Percentiles rank a stretch among this genome's conserved stretches.
phyloP scores from a whole-genome alignment of 2,888 invertebrate genomes.

The Polyommatus iphigenia region DNA sequence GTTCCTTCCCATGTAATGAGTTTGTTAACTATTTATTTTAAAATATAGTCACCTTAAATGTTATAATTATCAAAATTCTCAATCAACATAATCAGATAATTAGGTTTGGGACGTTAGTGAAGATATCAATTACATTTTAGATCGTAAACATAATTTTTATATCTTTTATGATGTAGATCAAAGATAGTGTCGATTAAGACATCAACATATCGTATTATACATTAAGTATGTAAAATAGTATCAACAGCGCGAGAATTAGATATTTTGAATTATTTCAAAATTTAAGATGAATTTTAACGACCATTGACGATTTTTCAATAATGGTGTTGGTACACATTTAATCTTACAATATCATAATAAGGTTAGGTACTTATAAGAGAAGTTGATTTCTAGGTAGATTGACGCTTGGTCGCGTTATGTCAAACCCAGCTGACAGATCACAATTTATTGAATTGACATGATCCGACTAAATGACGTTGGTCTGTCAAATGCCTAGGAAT shows the following conservation, averaged over 20 bases:
- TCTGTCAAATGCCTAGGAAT: too few species aligned
- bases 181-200: neutral
- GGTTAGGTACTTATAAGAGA: neutral
- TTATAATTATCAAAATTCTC: neutral
- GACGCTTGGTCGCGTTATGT: too few species aligned
- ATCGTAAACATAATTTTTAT: constrained; percentile 21
- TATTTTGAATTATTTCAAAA: neutral
- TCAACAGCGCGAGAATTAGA: neutral
- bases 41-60: neutral
- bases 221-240: neutral
- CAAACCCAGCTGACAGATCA: too few species aligned
- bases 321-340: neutral
- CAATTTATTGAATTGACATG: too few species aligned
- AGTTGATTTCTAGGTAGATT: too few species aligned
- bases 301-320: neutral
- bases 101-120: neutral
- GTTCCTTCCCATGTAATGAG: neutral
- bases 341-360: neutral
- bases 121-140: constrained; percentile 17
- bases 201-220: neutral
- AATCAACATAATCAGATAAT: constrained; percentile 15
- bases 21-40: neutral
- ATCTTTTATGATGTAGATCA: constrained; percentile 6
- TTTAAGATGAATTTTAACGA: neutral
- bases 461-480: too few species aligned